A percentile compares a stretch with the other conserved stretches of the same genome.
Conservation (phyloP, 2,113 vertebrate genomes). For the Andinoacara biseriatus region DNA sequence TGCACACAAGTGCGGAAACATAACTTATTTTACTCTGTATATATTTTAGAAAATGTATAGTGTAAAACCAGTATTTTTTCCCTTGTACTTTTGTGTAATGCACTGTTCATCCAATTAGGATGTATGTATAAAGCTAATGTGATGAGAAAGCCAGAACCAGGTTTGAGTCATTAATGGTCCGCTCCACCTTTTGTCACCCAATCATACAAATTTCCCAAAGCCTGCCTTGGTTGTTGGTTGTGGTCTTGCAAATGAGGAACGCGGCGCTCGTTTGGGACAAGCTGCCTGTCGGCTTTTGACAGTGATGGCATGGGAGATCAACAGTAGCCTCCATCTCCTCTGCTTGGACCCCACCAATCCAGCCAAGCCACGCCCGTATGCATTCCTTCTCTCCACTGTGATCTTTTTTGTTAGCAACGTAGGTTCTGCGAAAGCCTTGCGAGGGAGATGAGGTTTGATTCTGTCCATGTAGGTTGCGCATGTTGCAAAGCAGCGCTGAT, state of each 20-base stretch:
- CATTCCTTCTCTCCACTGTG: constrained; percentile 94
- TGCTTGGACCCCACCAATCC: constrained; percentile 63
- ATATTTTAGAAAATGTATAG: constrained; percentile 98
- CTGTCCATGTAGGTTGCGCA: constrained; percentile 69
- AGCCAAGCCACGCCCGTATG: constrained; percentile 87
- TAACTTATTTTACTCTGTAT: constrained; percentile 99
- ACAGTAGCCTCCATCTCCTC: constrained; percentile 76
- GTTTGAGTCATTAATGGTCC: constrained; percentile 63
- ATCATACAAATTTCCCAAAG: constrained; percentile 49
- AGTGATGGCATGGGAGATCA: constrained; percentile 47
- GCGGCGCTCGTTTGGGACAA: constrained; percentile 18
- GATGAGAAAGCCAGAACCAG: constrained; percentile 72
- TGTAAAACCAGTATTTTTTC: constrained; percentile 95
- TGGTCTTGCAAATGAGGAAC: constrained; percentile 20
- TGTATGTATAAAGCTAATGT: constrained; percentile 81
- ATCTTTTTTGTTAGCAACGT: constrained; percentile 76
- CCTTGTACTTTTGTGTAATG: constrained; percentile 96
- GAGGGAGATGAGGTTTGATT: constrained; percentile 51
- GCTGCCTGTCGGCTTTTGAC: constrained; percentile 21
- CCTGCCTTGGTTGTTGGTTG: constrained; percentile 35
- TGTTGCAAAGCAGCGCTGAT: constrained; percentile 50
- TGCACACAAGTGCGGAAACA: constrained; percentile 84
- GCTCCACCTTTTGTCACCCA: constrained; percentile 44
- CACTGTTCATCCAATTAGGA: constrained; percentile 89
- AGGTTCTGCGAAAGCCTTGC: constrained; percentile 80